Evolutionary conservation across 2,888 invertebrate species (phyloP), one percentile per base, ranked within the genome.

Genomic region (Pandemis heparana): DNA sequence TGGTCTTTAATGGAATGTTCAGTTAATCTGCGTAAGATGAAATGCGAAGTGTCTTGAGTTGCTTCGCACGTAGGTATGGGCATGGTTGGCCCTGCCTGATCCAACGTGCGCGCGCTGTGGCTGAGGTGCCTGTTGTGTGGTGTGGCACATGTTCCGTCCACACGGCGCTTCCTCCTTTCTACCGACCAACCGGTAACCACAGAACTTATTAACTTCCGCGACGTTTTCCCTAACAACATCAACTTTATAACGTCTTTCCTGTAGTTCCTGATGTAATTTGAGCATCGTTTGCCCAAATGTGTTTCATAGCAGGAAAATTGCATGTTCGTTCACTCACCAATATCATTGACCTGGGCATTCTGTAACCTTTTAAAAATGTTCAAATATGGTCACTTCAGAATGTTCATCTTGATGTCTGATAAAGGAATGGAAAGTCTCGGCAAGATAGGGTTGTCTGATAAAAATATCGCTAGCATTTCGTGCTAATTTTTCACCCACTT

Each of bases 131-230:
- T n/a, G n/a, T n/a, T n/a, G n/a, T n/a, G n/a, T n/a, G n/a, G n/a
- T n/a, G n/a, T 12, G 10, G 43, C 43, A n/a, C 48, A 48, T 48
- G n/a, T 48, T 43, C 0, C 48, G 48, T 48, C n/a, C 48, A n/a
- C 48, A 6, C n/a, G 14, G 48, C 32, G 46, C 63, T 64, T 64
- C 63, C 63, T 64, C 46, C 63, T 64, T 64, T 48, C 63, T 64
- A 64, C 63, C 23, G 43, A 18, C 16, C 46, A 1, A 46, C n/a
- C 46, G 46, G 63, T 43, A 64, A 43, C 60, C 60, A n/a, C 23
- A 23, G 23, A 64, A 46, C 43, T 43, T 23, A 32, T 32, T 64
- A 7, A 64, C 63, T 46, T 64, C 63, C 63, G 63, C 32, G 46
- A 23, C 63, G 62, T 64, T 64, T 64, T 64, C 46, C 63, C 32